Conservation (phyloP, 2,797 vertebrate species). For the Labeo calbasu region DNA sequence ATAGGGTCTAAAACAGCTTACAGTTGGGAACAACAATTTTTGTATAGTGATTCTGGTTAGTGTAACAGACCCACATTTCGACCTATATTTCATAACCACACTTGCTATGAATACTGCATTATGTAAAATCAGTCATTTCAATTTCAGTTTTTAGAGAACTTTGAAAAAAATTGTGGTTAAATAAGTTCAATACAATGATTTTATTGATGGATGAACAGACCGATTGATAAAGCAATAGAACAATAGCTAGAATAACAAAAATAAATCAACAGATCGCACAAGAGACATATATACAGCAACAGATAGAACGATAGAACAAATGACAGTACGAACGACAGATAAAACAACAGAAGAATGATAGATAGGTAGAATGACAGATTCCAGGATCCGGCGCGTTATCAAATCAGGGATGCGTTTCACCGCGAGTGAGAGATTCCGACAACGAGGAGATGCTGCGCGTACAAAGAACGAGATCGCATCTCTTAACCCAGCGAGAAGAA, state of each 20-base stretch:
- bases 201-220: neutral
- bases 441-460: constrained; percentile 10
- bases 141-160: neutral
- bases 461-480: constrained; percentile 38
- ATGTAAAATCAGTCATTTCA: neutral
- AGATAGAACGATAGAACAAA: no score
- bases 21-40: neutral
- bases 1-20: neutral
- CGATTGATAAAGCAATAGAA: neutral
- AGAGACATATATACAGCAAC: no score
- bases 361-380: neutral
- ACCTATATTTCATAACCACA: neutral
- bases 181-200: neutral
- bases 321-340: no score
- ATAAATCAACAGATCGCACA: no score
- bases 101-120: neutral
- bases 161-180: neutral
- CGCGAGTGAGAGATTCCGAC: constrained; percentile 8
- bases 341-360: no score
- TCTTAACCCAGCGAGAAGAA: constrained; percentile 35
- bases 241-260: neutral
- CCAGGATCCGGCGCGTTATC: constrained; percentile 9
- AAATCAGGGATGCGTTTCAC: constrained; percentile 43
- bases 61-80: neutral
- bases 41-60: neutral